Conservation (phyloP, 2,797 vertebrate species). For the Ceryle rudis region DNA sequence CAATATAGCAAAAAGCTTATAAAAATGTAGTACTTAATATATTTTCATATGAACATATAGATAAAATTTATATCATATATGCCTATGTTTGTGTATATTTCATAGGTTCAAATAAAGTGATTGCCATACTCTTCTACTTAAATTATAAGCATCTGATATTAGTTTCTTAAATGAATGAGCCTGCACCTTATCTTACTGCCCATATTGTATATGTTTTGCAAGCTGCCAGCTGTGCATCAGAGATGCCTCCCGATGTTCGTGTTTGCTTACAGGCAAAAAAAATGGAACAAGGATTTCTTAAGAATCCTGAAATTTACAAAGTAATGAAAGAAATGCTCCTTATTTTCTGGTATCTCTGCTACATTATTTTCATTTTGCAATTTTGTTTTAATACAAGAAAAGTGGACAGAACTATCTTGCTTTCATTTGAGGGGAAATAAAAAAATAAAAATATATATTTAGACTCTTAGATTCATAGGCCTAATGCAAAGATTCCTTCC, state of each 20-base stretch:
- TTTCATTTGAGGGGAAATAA: background rate
- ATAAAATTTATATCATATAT: background rate
- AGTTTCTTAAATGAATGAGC: slow-evolving; percentile 48
- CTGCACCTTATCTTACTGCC: slow-evolving; percentile 55
- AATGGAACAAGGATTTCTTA: background rate
- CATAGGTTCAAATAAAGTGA: background rate
- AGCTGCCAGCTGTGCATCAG: slow-evolving; percentile 22
- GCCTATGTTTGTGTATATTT: background rate
- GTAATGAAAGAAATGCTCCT: background rate
- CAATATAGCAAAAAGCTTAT: background rate
- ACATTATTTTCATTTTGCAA: background rate
- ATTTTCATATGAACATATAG: background rate
- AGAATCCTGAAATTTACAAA: background rate
- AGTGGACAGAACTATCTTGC: background rate
- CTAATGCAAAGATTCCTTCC: background rate
- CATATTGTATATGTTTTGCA: slow-evolving; percentile 40
- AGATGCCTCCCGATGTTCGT: background rate
- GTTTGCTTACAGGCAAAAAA: slow-evolving; percentile 20
- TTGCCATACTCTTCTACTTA: slow-evolving; percentile 25
- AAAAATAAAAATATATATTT: background rate
- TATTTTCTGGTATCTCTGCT: background rate
- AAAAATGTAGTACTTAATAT: background rate
- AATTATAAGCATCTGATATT: slow-evolving; percentile 27
- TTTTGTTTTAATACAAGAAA: background rate
- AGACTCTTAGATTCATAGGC: background rate